phyloP scores from a whole-genome alignment of 2,888 invertebrate species.

The Laspeyria flexula region DNA sequence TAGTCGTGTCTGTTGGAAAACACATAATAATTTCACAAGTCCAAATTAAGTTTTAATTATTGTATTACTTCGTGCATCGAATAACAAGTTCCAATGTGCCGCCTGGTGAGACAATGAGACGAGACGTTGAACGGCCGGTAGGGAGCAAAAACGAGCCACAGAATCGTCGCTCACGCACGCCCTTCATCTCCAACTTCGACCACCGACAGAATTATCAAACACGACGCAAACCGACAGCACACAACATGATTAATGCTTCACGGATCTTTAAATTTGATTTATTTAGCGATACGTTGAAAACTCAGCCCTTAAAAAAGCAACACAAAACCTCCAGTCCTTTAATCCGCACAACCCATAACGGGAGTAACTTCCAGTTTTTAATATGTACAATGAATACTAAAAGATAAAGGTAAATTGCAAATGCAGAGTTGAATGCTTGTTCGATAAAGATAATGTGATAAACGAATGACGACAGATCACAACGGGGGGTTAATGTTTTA shows the following conservation, averaged over 20 bases:
- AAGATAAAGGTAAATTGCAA: constrained; percentile 64
- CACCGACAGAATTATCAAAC: constrained; percentile 53
- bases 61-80: constrained; percentile 50
- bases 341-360: constrained; percentile 51
- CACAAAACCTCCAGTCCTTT: constrained; percentile 58
- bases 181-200: constrained; percentile 47
- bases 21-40: constrained; percentile 30
- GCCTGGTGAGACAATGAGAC: constrained; percentile 59
- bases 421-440: constrained; percentile 60
- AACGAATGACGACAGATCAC: constrained; percentile 71
- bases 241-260: constrained; percentile 74
- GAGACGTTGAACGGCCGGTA: constrained; percentile 25
- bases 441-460: constrained; percentile 75
- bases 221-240: constrained; percentile 49
- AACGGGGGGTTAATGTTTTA: constrained; percentile 78
- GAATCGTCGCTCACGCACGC: constrained; percentile 47
- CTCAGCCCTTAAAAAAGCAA: constrained; percentile 48
- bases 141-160: constrained; percentile 50
- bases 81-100: constrained; percentile 49
- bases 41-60: constrained; percentile 59
- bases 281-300: constrained; percentile 62
- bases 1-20: constrained; percentile 18
- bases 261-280: constrained; percentile 66
- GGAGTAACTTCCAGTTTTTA: constrained; percentile 42
- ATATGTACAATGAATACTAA: constrained; percentile 48